Conservation (phyloP, 1,140 invertebrate species). For the Temnothorax longispinosus region DNA sequence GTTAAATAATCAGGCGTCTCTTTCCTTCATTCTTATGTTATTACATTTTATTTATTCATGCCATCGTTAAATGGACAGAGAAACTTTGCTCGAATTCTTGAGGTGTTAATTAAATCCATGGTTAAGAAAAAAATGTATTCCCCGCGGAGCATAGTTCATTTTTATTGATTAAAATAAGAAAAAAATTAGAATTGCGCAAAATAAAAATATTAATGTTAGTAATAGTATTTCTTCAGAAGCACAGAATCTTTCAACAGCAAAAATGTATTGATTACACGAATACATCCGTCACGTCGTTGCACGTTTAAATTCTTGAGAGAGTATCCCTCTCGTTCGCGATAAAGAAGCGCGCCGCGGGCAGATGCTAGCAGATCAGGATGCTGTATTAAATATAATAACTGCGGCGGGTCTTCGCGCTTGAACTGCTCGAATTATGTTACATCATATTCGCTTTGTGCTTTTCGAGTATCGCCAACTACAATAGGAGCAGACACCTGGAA, state of each 20-base stretch:
- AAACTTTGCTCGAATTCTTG: not conserved
- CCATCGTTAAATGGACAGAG: not conserved
- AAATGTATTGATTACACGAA: not conserved
- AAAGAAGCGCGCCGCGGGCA: constrained; percentile 54
- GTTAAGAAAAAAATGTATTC: not conserved
- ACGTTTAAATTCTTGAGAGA: not conserved
- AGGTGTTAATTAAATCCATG: not conserved
- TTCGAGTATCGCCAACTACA: constrained; percentile 55
- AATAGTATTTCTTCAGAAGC: not conserved
- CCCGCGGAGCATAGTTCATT: not conserved
- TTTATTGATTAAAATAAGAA: not conserved
- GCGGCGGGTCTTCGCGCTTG: constrained; percentile 71
- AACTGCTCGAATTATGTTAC: constrained; percentile 78
- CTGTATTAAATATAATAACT: constrained; percentile 73
- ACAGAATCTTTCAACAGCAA: not conserved
- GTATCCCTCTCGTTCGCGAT: constrained; percentile 18
- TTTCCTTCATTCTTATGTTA: not conserved
- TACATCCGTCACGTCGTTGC: not conserved
- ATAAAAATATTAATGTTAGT: not conserved
- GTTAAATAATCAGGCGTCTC: not conserved
- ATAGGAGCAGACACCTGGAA: constrained; percentile 71
- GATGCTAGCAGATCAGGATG: constrained; percentile 64
- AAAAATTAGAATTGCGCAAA: not conserved
- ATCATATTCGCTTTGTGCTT: constrained; percentile 76
- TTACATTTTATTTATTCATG: not conserved